A percentile compares a stretch with the other conserved stretches of the same genome.
Conservation (phyloP, 2,797 vertebrate species). For the Pogonophryne albipinna region DNA sequence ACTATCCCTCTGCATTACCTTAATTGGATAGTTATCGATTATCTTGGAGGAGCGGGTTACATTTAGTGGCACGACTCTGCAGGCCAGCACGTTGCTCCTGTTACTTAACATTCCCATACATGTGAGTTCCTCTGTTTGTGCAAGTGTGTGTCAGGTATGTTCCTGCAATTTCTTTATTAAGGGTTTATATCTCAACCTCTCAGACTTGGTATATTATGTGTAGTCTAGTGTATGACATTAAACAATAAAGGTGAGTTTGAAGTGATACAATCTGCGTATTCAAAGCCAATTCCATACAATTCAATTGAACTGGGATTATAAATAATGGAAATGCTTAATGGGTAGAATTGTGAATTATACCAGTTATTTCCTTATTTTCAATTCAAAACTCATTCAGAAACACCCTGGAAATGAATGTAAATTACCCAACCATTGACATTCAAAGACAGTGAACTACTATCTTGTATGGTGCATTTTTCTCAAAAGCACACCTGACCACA, state of each 20-base stretch:
- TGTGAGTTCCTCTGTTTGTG: background rate
- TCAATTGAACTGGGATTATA: background rate
- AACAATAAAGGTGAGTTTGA: background rate
- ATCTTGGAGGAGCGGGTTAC: background rate
- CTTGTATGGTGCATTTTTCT: background rate
- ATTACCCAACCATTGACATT: background rate
- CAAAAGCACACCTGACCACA: background rate
- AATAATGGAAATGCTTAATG: background rate
- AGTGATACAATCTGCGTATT: background rate
- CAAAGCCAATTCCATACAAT: background rate
- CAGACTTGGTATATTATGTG: background rate
- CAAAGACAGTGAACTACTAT: background rate
- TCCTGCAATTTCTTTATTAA: background rate
- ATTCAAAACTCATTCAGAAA: background rate
- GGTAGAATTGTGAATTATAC: background rate
- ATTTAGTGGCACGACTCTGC: background rate
- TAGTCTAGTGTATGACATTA: background rate
- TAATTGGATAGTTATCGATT: slow-evolving; percentile 66
- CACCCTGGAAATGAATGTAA: background rate
- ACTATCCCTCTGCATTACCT: slow-evolving; percentile 51
- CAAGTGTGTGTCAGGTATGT: background rate
- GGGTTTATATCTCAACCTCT: background rate
- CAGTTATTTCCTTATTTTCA: background rate
- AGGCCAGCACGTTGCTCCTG: background rate
- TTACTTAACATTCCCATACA: slow-evolving; percentile 7